Conservation (phyloP, 1,140 invertebrate species). For the Aphelinus atriplicis region DNA sequence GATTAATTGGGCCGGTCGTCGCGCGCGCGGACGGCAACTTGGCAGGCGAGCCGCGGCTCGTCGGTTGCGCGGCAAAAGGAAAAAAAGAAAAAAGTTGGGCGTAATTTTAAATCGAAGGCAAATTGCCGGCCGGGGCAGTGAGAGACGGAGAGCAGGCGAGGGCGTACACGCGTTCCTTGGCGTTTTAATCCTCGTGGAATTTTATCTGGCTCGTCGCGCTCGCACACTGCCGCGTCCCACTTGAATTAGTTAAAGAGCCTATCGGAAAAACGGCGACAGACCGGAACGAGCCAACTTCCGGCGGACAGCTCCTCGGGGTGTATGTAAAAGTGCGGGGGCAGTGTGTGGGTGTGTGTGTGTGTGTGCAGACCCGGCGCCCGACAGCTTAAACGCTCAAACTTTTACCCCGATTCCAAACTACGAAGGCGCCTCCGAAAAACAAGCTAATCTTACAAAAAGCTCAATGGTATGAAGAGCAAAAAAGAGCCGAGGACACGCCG, state of each 20-base stretch:
- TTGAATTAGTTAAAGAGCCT: conserved; percentile 55
- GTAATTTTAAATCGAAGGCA: conserved; percentile 38
- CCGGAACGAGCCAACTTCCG: conserved; percentile 50
- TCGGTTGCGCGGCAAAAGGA: not conserved
- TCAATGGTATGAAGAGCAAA: not conserved
- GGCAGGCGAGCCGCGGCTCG: no score
- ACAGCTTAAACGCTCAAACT: conserved; percentile 26
- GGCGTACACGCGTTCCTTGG: not conserved
- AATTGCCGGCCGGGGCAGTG: not conserved
- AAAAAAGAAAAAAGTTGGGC: not conserved
- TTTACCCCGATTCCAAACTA: conserved; percentile 23
- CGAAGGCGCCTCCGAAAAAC: not conserved
- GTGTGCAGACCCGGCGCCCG: conserved; percentile 1
- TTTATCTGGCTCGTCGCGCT: conserved; percentile 35
- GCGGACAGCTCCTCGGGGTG: conserved; percentile 48
- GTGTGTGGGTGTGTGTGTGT: conserved; percentile 9
- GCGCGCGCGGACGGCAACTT: no score
- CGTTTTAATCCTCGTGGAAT: conserved; percentile 45
- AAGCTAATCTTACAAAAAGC: conserved; percentile 24
- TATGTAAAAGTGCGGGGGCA: conserved; percentile 45
- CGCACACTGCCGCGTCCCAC: not conserved
- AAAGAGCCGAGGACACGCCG: not conserved
- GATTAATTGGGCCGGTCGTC: no score
- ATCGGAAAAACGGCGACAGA: conserved; percentile 52
- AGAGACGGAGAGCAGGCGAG: no score